Conservation (phyloP, 2,888 invertebrate genomes). For the Pristionchus mayeri region DNA sequence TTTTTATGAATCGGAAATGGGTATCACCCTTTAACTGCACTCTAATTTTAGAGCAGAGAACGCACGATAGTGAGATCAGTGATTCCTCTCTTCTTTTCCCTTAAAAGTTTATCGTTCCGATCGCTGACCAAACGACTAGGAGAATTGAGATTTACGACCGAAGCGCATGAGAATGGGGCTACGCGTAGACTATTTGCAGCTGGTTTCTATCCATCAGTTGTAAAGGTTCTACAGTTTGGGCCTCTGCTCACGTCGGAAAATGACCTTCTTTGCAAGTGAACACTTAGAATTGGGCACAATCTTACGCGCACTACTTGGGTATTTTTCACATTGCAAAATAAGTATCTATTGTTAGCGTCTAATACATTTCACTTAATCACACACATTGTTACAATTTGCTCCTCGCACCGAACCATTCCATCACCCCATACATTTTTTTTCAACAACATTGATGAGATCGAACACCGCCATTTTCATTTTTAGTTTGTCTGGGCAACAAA, state of each 20-base stretch:
- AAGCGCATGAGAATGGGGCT: not conserved
- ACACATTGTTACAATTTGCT: not conserved
- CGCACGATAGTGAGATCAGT: not conserved
- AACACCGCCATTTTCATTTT: not conserved
- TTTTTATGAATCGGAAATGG: not conserved
- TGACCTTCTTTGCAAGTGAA: too few relatives aligned
- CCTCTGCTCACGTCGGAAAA: too few relatives aligned
- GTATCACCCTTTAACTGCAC: too few relatives aligned
- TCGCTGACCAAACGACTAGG: not conserved
- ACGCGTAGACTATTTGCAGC: not conserved
- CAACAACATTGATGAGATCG: not conserved
- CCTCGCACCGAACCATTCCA: not conserved
- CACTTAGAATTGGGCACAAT: too few relatives aligned
- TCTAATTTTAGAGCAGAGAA: not conserved
- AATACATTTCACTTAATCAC: too few relatives aligned
- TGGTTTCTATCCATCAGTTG: too few relatives aligned
- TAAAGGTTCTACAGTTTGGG: too few relatives aligned
- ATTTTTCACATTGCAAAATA: too few relatives aligned
- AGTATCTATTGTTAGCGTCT: too few relatives aligned
- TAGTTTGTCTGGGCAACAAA: too few relatives aligned
- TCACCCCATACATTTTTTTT: not conserved
- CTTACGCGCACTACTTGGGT: too few relatives aligned
- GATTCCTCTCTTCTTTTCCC: not conserved
- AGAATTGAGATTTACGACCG: conserved; percentile 16
- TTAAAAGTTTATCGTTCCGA: not conserved